Evolutionary conservation across 2,888 invertebrate genomes (phyloP).

Genomic region (Xanthia togata): DNA sequence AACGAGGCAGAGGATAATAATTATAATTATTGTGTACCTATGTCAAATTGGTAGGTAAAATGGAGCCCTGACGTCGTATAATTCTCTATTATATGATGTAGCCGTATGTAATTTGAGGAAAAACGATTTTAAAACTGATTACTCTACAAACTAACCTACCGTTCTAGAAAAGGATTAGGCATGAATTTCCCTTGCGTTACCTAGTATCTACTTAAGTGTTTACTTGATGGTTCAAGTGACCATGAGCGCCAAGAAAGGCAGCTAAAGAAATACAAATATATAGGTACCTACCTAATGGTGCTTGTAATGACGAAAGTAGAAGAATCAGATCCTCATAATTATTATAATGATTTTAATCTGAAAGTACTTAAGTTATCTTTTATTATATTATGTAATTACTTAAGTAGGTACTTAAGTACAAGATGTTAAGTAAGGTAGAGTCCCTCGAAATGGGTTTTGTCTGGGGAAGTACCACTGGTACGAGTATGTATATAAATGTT

Average conservation of each 20-base stretch:
- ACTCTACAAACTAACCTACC: background rate
- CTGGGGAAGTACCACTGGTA: background rate
- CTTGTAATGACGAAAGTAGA: background rate
- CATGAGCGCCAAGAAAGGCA: background rate
- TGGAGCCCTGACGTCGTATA: background rate
- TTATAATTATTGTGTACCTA: background rate
- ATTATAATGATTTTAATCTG: background rate
- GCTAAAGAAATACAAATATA: background rate
- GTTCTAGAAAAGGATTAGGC: background rate
- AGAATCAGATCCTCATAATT: background rate
- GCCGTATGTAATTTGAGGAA: slow-evolving; percentile 26
- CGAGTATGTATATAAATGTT: background rate
- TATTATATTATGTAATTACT: too few species aligned
- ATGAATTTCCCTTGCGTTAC: background rate
- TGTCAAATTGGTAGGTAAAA: background rate
- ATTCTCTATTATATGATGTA: background rate
- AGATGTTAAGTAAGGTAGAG: background rate
- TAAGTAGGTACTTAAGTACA: background rate
- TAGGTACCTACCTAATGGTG: too few species aligned
- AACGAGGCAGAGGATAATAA: background rate
- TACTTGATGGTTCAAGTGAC: background rate
- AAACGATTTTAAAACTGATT: slow-evolving; percentile 4
- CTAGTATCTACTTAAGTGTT: background rate
- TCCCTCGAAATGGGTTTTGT: background rate
- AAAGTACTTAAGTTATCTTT: background rate